Base-by-base conservation (phyloP, 2,888 invertebrate species). In the Morpho deidamia region DNA sequence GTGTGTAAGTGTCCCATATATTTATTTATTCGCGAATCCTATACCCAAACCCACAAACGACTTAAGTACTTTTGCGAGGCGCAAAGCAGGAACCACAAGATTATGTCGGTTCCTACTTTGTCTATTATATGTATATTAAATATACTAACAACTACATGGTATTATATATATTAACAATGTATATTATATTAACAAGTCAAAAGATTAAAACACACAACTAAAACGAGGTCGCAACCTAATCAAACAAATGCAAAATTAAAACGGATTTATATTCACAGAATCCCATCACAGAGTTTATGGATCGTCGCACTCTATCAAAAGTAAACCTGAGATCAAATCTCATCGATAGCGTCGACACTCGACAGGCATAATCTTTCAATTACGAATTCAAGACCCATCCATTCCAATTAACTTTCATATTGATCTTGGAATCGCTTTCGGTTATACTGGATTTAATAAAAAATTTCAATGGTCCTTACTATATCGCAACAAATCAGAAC, bases 391-490 rank as follows among this genome's bases (percentile, higher is more conserved):
- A 81, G 78, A 74, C 67, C 72, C 79, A 78, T 80, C 77, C 72
- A 66, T 72, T 78, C 79, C 83, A 83, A 84, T 83, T 82, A 83
- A 81, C 73, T 81, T 79, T 69, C 66, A 74, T 76, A 79, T 79
- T 71, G 81, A 79, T 78, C 76, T 70, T 73, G 72, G 74, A 70
- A 71, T 72, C 68, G 71, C 69, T 76, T 72, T 68, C 70, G 68
- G 70, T 67, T 62, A 2, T 65, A 58, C 63, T 70, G 69, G 74
- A 74, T 74, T 73, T 71, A 69, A 70, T 72, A 63, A 72, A 71
- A 71, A 70, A 68, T 63, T 60, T 64, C 61, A 57, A 64, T 56
- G 53, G 54, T 11, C 44, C 52, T 51, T 41, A 9, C 23, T 23
- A 23, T 23, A 23, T 23, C 3, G 23, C 23, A 47, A 54, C 14